Evolutionary conservation across 1,140 invertebrate species (phyloP).

Genomic region (Orussus abietinus): DNA sequence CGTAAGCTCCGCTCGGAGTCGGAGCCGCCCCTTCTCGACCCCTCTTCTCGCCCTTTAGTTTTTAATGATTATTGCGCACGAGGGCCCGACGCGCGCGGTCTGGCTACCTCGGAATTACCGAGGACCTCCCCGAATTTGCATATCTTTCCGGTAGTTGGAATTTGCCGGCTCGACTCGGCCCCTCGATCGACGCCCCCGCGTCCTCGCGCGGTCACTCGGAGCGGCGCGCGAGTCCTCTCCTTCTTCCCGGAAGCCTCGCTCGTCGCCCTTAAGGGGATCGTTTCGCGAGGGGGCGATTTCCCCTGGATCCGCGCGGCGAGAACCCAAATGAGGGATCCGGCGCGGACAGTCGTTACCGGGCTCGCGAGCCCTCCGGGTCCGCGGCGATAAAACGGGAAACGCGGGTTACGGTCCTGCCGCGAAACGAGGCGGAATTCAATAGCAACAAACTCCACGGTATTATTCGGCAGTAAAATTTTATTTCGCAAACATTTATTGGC

Average conservation of each 20-base stretch:
- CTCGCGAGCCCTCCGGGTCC: constrained; percentile 22
- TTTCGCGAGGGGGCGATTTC: too few relatives aligned
- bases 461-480: constrained; percentile 55
- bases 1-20: constrained; percentile 6
- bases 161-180: constrained; percentile 5
- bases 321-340: constrained; percentile 14
- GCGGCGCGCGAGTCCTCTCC: too few relatives aligned
- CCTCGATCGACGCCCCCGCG: background rate
- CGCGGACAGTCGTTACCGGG: background rate
- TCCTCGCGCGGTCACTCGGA: background rate
- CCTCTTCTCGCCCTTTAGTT: constrained; percentile 3
- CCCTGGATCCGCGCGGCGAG: too few relatives aligned
- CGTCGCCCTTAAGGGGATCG: background rate
- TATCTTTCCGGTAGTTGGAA: constrained; percentile 4
- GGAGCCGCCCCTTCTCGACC: background rate
- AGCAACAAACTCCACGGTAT: constrained; percentile 50
- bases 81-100: too few relatives aligned
- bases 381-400: constrained; percentile 26
- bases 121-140: constrained; percentile 7
- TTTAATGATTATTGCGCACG: constrained; percentile 12
- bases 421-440: constrained; percentile 48
- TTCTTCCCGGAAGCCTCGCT: background rate
- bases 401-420: constrained; percentile 16
- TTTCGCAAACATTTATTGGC: constrained; percentile 49
- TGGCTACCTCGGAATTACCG: constrained; percentile 2